Evolutionary conservation across 2,113 vertebrate species (phyloP).

Genomic region (Lanius ludovicianus): DNA sequence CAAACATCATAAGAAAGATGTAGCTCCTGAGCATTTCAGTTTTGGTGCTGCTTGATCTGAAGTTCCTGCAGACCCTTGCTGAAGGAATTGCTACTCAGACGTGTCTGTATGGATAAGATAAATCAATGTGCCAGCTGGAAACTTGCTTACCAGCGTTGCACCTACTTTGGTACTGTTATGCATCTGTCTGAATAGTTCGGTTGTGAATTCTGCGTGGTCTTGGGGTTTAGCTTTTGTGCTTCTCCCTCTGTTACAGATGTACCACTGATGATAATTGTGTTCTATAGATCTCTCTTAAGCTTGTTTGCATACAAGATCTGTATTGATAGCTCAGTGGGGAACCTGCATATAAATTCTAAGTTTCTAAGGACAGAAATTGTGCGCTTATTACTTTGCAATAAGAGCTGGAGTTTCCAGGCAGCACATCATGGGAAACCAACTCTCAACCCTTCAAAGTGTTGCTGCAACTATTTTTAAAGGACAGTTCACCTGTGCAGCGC

Average conservation of each 20-base stretch:
- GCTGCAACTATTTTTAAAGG: background rate
- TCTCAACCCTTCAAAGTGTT: background rate
- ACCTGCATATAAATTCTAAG: background rate
- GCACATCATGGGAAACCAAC: background rate
- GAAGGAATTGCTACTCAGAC: background rate
- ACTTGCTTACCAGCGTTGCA: background rate
- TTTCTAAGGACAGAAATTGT: background rate
- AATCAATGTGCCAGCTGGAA: background rate
- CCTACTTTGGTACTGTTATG: accelerated
- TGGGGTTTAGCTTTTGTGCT: background rate
- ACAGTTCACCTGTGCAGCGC: background rate
- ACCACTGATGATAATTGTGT: background rate
- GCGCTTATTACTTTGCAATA: background rate
- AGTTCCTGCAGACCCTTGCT: background rate
- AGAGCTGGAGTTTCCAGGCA: background rate
- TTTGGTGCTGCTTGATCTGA: background rate
- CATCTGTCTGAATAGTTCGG: background rate
- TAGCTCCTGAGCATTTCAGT: background rate
- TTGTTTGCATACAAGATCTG: background rate
- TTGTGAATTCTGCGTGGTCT: background rate
- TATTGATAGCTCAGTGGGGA: background rate
- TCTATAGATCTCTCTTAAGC: background rate
- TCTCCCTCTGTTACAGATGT: background rate
- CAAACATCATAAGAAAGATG: background rate
- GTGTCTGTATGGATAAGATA: background rate